These are phyloP conservation scores for Tragopan temminckii DNA, from an alignment of 2,797 vertebrate genomes.

Conservation along the genomic window DNA sequence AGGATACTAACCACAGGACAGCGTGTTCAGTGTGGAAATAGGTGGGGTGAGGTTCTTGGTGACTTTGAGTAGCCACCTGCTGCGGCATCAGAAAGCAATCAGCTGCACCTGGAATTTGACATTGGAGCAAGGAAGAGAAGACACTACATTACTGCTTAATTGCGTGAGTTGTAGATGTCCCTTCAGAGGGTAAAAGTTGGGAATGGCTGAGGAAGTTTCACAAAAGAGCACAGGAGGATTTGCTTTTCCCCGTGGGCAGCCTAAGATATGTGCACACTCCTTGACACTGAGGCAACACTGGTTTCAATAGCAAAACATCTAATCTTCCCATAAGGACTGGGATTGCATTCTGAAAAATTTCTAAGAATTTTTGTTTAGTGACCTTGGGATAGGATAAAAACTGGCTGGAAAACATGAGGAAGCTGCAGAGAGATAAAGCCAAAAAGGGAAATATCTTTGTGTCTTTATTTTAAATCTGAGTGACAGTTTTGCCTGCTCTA, in stretches of 20 bases:
- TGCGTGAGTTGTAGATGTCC: background rate
- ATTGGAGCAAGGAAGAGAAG: background rate
- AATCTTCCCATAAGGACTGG: background rate
- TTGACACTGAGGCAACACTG: background rate
- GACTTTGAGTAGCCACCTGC: background rate
- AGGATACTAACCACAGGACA: background rate
- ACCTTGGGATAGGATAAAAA: constrained; percentile 23
- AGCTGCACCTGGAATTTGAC: background rate
- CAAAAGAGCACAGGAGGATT: background rate
- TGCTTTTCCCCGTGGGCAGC: background rate
- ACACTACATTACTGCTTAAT: fast-evolving
- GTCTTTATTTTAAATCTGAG: constrained; percentile 55
- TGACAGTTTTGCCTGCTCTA: background rate
- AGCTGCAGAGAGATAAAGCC: constrained; percentile 28
- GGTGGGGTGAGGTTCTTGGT: background rate
- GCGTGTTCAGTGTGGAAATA: background rate
- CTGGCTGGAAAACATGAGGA: background rate
- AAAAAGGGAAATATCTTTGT: constrained; percentile 17
- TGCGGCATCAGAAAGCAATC: background rate
- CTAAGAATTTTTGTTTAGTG: constrained; percentile 14
- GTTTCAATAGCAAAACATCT: background rate
- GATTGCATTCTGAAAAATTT: background rate
- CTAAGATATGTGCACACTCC: background rate
- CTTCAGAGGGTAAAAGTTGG: background rate
- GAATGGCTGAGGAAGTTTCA: background rate